Evolutionary conservation across 2,113 vertebrate genomes (phyloP), one percentile per base, ranked within the genome.

Genomic region (Brachypteracias leptosomus): DNA sequence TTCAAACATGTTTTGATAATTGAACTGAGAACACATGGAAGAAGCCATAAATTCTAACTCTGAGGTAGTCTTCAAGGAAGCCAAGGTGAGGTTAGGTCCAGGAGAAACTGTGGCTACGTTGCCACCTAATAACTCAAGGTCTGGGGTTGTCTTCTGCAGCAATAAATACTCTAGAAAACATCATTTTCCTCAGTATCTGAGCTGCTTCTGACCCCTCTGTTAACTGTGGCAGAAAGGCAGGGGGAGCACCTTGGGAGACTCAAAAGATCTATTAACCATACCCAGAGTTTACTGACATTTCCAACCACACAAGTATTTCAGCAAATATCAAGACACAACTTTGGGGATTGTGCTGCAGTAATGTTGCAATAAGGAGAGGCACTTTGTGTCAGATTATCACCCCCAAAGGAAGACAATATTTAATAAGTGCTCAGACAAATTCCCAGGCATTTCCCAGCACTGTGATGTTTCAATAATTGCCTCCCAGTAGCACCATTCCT

Each of bases 1-100:
- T n/a, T n/a, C n/a, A n/a, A n/a, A 66, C 4, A 1, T 0, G 0
- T 35, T 55, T n/a, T 2, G 20, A 62, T 2, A 54, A 52, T 1
- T 28, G 36, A 62, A 26, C 9, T 12, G 51, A 38, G 36, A 36
- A 16, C 8, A 57, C 11, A 3, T 2, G 33, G 8, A n/a, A 74
- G 24, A 71, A 35, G 5, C 7, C 4, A 6, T 40, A 13, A 70
- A 28, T 61, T 26, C 14, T 10, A 26, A 35, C 13, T 15, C 29
- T 3, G 18, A 73, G 24, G n/a, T 6, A 65, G 46, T 0, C 7
- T 26, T 35, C 40, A 15, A 40, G 63, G 63, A 49, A 15, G 40
- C 16, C 10, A 31, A 44, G 59, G 61, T 2, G 20, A 38, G 13
- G 24, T 3, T 5, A n/a, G 2, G 9, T 13, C 54, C 59, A 85